Conservation (phyloP, 2,797 vertebrate species). For the Neosalanx taihuensis region DNA sequence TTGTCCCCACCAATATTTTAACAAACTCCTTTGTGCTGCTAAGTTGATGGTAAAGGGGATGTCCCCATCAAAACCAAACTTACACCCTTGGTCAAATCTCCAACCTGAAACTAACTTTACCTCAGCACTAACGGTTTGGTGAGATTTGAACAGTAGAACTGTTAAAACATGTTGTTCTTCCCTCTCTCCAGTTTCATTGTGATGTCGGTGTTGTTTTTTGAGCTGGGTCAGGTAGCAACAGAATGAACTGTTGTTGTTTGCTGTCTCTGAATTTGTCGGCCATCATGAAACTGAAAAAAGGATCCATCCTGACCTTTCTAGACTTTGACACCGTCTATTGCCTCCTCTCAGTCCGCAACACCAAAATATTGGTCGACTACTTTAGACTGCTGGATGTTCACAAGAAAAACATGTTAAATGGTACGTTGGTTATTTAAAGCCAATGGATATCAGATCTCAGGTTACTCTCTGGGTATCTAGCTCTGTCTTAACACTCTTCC, state of each 20-base stretch:
- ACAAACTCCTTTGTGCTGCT: too few species aligned
- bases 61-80: too few species aligned
- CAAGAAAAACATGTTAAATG: constrained; percentile 25
- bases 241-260: not conserved
- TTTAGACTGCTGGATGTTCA: constrained; percentile 32
- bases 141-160: too few species aligned
- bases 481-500: not conserved
- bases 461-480: not conserved
- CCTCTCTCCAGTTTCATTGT: not conserved
- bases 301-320: constrained; percentile 10
- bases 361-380: constrained; percentile 29
- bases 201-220: not conserved
- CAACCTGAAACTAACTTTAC: too few species aligned
- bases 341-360: constrained; percentile 19
- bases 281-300: constrained; percentile 27
- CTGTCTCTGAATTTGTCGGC: not conserved
- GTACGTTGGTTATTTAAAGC: constrained; percentile 14
- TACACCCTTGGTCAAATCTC: too few species aligned
- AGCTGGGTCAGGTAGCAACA: not conserved
- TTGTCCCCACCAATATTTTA: too few species aligned
- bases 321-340: constrained; percentile 22
- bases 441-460: not conserved
- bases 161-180: too few species aligned
- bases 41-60: too few species aligned
- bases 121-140: too few species aligned